A percentile compares a stretch with the other conserved stretches of the same genome.
Conservation (phyloP, 2,113 vertebrate species). For the Isurus oxyrinchus region DNA sequence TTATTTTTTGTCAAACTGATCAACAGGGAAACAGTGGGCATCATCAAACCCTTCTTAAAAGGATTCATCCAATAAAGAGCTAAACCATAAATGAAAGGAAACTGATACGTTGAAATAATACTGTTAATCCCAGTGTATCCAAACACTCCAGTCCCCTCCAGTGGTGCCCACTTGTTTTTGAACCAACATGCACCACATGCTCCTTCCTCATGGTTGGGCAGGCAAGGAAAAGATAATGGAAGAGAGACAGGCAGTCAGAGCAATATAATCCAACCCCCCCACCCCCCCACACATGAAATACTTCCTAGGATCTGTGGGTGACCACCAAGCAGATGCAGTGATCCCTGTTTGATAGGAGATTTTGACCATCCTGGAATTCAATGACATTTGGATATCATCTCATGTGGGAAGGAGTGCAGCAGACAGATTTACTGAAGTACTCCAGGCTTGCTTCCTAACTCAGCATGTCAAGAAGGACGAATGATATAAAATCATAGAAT, state of each 20-base stretch:
- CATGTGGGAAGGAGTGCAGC: background rate
- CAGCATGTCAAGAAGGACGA: background rate
- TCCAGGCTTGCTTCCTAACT: background rate
- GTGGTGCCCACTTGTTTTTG: background rate
- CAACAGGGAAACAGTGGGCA: background rate
- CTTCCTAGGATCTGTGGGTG: background rate
- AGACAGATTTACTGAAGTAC: background rate
- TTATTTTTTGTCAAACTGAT: background rate
- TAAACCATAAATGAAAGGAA: background rate
- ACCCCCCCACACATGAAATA: background rate
- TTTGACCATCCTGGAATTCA: background rate
- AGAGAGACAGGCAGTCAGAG: background rate
- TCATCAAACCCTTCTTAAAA: background rate
- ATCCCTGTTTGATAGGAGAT: background rate
- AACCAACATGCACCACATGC: background rate
- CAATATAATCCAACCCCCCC: background rate
- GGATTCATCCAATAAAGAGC: background rate
- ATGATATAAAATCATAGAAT: no score
- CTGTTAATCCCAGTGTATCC: background rate
- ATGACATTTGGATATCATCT: background rate
- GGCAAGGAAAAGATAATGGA: background rate
- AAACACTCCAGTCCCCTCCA: background rate
- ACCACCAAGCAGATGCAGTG: background rate
- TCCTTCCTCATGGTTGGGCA: background rate
- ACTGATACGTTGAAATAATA: background rate